phyloP scores from a whole-genome alignment of 2,797 vertebrate species.

The Aldrovandia affinis region DNA sequence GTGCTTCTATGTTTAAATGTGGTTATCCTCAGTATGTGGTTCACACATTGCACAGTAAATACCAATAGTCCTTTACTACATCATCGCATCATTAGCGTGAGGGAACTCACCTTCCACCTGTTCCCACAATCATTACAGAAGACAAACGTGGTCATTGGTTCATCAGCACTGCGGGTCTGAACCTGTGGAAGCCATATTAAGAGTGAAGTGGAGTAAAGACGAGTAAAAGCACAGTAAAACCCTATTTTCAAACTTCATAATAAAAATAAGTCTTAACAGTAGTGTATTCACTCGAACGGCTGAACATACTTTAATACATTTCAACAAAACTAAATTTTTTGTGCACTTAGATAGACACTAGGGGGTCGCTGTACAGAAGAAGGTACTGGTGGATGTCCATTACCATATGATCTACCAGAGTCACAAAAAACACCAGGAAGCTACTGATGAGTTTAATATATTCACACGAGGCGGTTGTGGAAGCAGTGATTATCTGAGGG shows the following conservation, averaged over 20 bases:
- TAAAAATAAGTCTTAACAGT: no score
- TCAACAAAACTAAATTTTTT: background rate
- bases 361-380: background rate
- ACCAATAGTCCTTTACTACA: background rate
- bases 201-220: background rate
- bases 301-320: no score
- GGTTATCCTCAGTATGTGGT: no score
- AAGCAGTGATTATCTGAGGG: no score
- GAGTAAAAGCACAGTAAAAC: background rate
- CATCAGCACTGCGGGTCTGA: conserved; percentile 98
- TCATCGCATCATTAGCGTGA: background rate
- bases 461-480: no score
- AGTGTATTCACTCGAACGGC: no score
- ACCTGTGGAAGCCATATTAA: conserved; percentile 73
- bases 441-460: no score
- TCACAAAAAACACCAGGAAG: no score
- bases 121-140: conserved; percentile 97
- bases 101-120: conserved; percentile 91
- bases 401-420: no score
- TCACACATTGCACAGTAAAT: no score
- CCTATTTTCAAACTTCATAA: background rate
- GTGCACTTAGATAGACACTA: background rate
- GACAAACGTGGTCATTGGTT: conserved; percentile 99
- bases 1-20: no score
- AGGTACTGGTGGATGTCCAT: background rate